Base-by-base conservation (phyloP, 2,113 vertebrate species). In the Anguilla rostrata region DNA sequence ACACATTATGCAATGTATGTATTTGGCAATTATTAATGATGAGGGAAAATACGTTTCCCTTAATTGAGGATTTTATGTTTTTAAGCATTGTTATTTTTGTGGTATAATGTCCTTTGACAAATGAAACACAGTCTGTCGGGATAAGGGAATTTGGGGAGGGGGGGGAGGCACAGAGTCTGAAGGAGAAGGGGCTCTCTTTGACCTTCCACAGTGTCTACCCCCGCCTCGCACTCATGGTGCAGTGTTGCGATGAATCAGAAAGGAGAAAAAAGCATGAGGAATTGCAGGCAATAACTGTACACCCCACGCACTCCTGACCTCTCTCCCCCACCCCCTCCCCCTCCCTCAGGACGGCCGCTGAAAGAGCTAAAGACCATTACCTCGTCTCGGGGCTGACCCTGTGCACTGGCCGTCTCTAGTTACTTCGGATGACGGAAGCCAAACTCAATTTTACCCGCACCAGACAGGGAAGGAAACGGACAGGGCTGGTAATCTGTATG, bases 401-500 rank as follows among this genome's bases (percentile, higher is more conserved):
- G 60, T 5, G 49, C 82, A 83, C 11, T 12, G 82, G 15, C 46
- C 46, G 16, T 83, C 82, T 83, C 82, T 34, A 57, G 22, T 83
- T 83, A 83, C 53, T 29, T n/a, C 34, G 20, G 9, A 26, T 5
- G 34, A 16, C 3, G 53, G 82, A 60, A 26, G 14, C 9, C n/a
- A 60, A 83, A 83, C 49, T 83, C 82, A 83, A 83, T 83, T 83
- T 57, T 39, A 83, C 82, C n/a, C 53, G 34, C 29, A n/a, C n/a
- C 11, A 56, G 34, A n/a, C 71, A 75, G 56, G 56, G 39, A 83
- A 6, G 18, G 18, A 29, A 82, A 82, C n/a, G 12, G n/a, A 75
- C 71, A 53, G 22, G 11, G n/a, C 22, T 8, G 29, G 49, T 43
- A 75, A 75, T 75, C 82, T 75, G 11, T 53, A 18, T 83, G 56